Base-by-base conservation (phyloP, 1,140 invertebrate species). In the Nephotettix cincticeps region DNA sequence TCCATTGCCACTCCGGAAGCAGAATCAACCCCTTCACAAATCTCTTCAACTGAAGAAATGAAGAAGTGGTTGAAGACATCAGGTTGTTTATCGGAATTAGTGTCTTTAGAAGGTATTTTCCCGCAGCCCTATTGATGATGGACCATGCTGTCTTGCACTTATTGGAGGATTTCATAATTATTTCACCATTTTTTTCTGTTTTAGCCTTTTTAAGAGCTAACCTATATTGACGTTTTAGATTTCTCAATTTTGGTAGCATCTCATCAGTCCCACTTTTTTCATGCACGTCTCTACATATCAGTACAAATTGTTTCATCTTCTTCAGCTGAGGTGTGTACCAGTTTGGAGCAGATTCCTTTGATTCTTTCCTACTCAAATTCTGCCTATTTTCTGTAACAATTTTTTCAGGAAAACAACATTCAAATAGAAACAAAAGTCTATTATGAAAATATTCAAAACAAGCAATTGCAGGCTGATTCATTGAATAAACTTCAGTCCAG, bases 11-110 rank as follows among this genome's bases (percentile, higher is more conserved):
- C 21, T 19, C 17, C 6, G 6, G 47, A 19, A 19, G 47, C 6
- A 6, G 47, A n/a, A n/a, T 19, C 21, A 19, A 51, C 47, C 3
- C 21, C 17, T 51, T n/a, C 47, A 51, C 47, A 19, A n/a, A n/a
- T 51, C 19, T 51, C 47, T 51, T 51, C n/a, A 4, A 51, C 47
- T 3, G 47, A 51, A 19, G 47, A 19, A n/a, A 51, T 23, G 47
- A 51, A 51, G 47, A 51, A 51, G 6, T 51, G 4, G n/a, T 51
- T 51, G 47, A 51, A 51, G 47, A 11, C 47, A 51, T 51, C 47
- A 4, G 47, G 47, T 19, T n/a, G 17, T n/a, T 4, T 51, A n/a
- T 51, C n/a, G 4, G 47, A 6, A n/a, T 51, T 51, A 6, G 17
- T 51, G 4, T 4, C 32, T 6, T 3, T n/a, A 4, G 3, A 9